phyloP scores from a whole-genome alignment of 1,140 invertebrate species.

The Tribolium madens region DNA sequence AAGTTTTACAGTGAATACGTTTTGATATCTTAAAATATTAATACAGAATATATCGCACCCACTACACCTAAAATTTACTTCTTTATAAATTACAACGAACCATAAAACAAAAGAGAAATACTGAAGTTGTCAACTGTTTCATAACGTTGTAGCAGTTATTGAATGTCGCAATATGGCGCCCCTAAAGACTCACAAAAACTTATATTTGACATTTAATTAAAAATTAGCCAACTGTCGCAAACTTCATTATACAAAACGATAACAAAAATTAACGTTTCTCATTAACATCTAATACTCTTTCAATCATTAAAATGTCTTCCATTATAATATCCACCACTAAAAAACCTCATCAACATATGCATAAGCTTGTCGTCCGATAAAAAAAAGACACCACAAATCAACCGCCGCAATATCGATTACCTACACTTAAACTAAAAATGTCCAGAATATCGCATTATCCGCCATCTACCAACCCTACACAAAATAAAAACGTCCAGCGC shows the following conservation, averaged over 20 bases:
- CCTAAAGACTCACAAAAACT: conserved; percentile 21
- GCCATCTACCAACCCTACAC: background rate
- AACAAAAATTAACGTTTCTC: background rate
- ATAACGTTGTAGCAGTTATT: conserved; percentile 14
- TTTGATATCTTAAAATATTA: background rate
- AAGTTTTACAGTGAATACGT: background rate
- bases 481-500: background rate
- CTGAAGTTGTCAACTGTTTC: conserved; percentile 23
- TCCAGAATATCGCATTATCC: background rate
- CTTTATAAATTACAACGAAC: background rate
- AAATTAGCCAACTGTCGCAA: conserved; percentile 25
- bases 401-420: background rate
- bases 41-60: background rate
- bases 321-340: background rate
- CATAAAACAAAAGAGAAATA: conserved; percentile 32
- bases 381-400: background rate
- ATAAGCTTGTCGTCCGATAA: background rate
- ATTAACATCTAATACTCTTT: background rate
- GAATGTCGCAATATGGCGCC: conserved; percentile 16
- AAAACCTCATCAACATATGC: conserved; percentile 12
- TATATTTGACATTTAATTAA: conserved; percentile 31
- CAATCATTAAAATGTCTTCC: background rate
- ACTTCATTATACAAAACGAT: background rate
- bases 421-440: background rate
- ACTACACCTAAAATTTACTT: conserved; percentile 8